Base-by-base conservation (phyloP, 2,113 vertebrate species). In the Calcarius ornatus region DNA sequence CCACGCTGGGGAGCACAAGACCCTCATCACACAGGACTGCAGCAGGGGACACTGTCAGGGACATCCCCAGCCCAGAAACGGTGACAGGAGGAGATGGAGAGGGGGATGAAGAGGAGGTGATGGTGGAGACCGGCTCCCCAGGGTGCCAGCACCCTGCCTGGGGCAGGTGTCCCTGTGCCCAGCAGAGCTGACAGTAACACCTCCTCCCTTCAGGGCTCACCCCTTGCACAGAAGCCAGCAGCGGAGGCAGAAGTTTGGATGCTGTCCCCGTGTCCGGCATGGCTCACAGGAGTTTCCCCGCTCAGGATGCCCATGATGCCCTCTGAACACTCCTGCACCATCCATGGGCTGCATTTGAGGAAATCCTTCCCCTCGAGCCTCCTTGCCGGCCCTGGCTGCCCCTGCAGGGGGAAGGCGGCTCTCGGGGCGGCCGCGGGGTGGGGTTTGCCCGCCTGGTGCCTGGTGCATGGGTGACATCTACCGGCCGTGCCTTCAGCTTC, bases 401-500 rank as follows among this genome's bases (percentile, higher is more conserved):
- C 61, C 51, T 6, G 57, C 70, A 1, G 43, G 0, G 28, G 57
- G 64, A 25, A 37, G 11, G 45, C 0, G 28, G 6, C 4, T 7
- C 31, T 22, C 20, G 1, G 35, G 8, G 19, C 0, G 11, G 21
- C 27, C 10, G 0, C 0, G 12, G 33, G 15, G 3, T 1, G 22
- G 60, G 25, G 37, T 0, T 14, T 43, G 33, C 9, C 0, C 0
- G 3, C 56, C 8, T 6, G 50, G 23, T 83, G 37, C 22, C 27
- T 92, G 91, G 71, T 69, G 84, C 80, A 6, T 12, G 63, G 81
- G 68, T 81, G 96, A 94, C 96, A 94, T 47, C 96, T 97, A 77
- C 85, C 35, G 97, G 72, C 83, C 3, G 0, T 5, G 12, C 12
- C 90, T 79, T n/a, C 82, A 6, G 19, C 12, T 81, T 28, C 54